Evolutionary conservation across 2,797 vertebrate species (phyloP).

Genomic region (Macropodus opercularis): DNA sequence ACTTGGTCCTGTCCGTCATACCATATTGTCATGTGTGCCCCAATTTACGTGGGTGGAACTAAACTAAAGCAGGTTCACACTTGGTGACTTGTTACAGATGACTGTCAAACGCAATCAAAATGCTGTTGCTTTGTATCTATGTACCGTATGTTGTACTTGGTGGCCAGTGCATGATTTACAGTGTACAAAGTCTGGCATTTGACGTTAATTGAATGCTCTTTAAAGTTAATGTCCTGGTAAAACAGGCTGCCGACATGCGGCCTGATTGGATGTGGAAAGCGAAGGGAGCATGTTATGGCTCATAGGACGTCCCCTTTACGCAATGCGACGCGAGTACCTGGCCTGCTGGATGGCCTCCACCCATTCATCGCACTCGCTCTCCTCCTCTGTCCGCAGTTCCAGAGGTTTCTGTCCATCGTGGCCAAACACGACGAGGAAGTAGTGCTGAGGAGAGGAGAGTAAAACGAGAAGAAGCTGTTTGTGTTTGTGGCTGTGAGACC

Average conservation of each 20-base stretch:
- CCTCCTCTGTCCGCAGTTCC: constrained; percentile 95
- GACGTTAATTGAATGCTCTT: background rate
- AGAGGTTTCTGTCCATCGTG: constrained; percentile 96
- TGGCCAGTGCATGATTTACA: background rate
- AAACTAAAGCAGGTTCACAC: no score
- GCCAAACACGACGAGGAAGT: constrained; percentile 95
- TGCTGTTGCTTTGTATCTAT: background rate
- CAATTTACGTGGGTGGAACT: no score
- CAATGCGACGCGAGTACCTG: constrained; percentile 81
- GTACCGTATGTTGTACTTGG: background rate
- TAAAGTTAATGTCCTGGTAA: constrained; percentile 17
- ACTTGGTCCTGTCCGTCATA: no score
- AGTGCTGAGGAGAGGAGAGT: constrained; percentile 81
- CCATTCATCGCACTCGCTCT: constrained; percentile 94
- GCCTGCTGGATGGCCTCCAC: constrained; percentile 97
- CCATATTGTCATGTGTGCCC: no score
- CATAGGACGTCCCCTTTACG: background rate
- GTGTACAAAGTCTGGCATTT: background rate
- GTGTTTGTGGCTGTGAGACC: background rate
- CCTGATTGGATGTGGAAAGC: background rate
- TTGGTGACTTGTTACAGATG: no score
- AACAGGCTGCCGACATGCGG: constrained; percentile 2
- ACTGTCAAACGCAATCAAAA: background rate
- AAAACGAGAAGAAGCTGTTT: constrained; percentile 12
- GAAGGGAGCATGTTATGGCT: background rate